These are phyloP conservation scores for Hyperoplus lanceolatus DNA, from an alignment of 2,797 vertebrate species.

Conservation along the genomic window DNA sequence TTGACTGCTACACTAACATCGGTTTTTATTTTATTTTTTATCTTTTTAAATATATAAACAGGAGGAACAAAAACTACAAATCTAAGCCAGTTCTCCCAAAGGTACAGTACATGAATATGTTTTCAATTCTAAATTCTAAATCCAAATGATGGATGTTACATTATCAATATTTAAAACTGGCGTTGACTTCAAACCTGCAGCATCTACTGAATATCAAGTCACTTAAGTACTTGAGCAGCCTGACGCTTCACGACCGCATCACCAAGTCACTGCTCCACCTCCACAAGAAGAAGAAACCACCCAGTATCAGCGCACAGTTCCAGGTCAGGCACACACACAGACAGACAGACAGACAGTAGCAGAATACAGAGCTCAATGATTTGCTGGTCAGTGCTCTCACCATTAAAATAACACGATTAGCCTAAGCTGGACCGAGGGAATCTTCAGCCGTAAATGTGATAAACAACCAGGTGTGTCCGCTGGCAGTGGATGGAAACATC, in stretches of 20 bases:
- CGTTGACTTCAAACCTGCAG: conserved; percentile 74
- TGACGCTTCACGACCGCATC: conserved; percentile 97
- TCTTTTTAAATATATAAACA: conserved; percentile 66
- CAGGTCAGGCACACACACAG: conserved; percentile 85
- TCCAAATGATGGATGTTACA: neutral
- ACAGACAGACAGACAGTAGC: conserved; percentile 15
- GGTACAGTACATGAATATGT: conserved; percentile 78
- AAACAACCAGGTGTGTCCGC: conserved; percentile 47
- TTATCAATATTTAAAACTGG: neutral
- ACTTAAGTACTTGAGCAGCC: conserved; percentile 94
- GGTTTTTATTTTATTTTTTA: conserved; percentile 28
- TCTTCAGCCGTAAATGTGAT: conserved; percentile 50
- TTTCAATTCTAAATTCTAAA: neutral
- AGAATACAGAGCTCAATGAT: conserved; percentile 5
- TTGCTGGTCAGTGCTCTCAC: conserved; percentile 1
- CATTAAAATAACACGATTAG: conserved; percentile 17
- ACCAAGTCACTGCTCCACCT: conserved; percentile 98
- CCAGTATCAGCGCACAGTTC: conserved; percentile 98
- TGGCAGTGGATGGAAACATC: conserved; percentile 4
- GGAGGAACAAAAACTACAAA: conserved; percentile 97
- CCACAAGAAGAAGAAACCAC: conserved; percentile 99
- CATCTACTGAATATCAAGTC: conserved; percentile 96
- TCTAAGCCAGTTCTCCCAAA: conserved; percentile 93
- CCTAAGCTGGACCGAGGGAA: conserved; percentile 8
- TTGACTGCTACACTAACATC: conserved; percentile 9